Evolutionary conservation across 2,888 invertebrate genomes (phyloP).

Genomic region (Xylota sylvarum): DNA sequence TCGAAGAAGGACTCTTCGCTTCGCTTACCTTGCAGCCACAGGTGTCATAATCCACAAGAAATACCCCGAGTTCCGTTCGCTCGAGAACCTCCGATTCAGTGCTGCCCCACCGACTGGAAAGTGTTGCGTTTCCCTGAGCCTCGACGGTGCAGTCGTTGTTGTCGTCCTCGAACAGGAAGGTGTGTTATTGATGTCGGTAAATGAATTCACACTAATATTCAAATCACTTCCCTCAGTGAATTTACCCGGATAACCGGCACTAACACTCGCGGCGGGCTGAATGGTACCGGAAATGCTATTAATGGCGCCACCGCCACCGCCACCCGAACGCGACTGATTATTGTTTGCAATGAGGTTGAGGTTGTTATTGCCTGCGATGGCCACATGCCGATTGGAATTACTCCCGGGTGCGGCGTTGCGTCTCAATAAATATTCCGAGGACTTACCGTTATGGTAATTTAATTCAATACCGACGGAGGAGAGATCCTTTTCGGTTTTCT

Average conservation of each 20-base stretch:
- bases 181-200: constrained; percentile 79
- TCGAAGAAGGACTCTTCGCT: constrained; percentile 71
- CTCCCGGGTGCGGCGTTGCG: constrained; percentile 57
- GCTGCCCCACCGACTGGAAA: constrained; percentile 30
- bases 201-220: constrained; percentile 79
- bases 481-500: constrained; percentile 74
- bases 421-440: constrained; percentile 70
- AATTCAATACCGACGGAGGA: constrained; percentile 79
- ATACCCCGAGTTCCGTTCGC: constrained; percentile 79
- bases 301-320: constrained; percentile 79
- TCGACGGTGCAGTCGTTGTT: not conserved
- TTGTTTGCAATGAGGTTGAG: constrained; percentile 76
- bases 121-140: constrained; percentile 34
- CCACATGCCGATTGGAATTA: constrained; percentile 72
- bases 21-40: constrained; percentile 84
- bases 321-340: constrained; percentile 81
- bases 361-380: constrained; percentile 73
- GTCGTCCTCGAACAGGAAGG: constrained; percentile 63
- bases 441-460: constrained; percentile 77
- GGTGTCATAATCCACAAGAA: constrained; percentile 85
- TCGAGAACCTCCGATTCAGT: constrained; percentile 55
- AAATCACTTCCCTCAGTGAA: constrained; percentile 79
- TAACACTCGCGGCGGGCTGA: constrained; percentile 76
- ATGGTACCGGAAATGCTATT: constrained; percentile 83
- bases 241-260: constrained; percentile 60